phyloP scores from a whole-genome alignment of 2,797 vertebrate species.

The Alauda arvensis region DNA sequence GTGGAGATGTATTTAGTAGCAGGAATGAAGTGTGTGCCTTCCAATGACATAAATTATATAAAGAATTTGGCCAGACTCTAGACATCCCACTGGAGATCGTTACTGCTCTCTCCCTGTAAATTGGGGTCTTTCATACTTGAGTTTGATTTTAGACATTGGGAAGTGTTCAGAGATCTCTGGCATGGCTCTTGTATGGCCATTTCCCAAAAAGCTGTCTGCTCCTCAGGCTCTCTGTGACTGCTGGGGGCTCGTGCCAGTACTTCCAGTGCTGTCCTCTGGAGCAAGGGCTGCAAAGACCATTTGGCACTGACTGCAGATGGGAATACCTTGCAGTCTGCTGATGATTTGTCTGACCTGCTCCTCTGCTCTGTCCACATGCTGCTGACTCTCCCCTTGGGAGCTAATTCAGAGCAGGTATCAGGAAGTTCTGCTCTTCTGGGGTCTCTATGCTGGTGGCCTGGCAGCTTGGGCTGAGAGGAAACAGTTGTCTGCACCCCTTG shows the following conservation, averaged over 20 bases:
- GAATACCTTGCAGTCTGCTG: neutral
- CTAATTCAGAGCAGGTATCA: neutral
- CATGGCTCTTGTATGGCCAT: neutral
- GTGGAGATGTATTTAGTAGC: neutral
- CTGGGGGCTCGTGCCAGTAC: neutral
- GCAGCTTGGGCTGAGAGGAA: neutral
- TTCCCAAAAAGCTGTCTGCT: neutral
- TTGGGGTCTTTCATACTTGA: neutral
- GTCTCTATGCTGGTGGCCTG: neutral
- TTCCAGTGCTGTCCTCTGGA: neutral
- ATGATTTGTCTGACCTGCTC: neutral
- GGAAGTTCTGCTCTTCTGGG: neutral
- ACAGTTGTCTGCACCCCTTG: neutral
- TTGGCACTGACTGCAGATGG: neutral
- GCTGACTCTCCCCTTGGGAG: neutral
- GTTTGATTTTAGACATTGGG: neutral
- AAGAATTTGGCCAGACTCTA: slow-evolving; percentile 3
- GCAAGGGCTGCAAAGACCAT: neutral
- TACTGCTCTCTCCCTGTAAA: neutral
- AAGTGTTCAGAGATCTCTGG: neutral
- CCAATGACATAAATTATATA: neutral
- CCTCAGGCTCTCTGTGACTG: neutral
- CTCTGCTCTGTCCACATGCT: neutral
- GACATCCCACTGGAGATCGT: neutral
- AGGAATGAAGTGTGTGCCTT: neutral